Percentiles rank a stretch among this genome's conserved stretches.
phyloP scores from a whole-genome alignment of 2,113 vertebrate species.

The Pseudonaja textilis region DNA sequence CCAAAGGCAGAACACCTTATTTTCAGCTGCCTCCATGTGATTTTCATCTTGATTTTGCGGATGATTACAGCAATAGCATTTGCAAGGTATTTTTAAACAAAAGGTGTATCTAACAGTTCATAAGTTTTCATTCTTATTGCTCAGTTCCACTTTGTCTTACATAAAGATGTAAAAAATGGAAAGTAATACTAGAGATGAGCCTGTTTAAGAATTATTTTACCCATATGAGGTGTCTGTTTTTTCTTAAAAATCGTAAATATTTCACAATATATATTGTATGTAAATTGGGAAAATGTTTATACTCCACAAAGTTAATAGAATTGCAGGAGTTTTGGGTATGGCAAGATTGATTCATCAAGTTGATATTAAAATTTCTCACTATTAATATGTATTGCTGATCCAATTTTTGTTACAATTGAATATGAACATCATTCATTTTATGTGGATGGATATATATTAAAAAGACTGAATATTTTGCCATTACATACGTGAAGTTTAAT shows the following conservation, averaged over 20 bases:
- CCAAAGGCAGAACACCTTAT: background rate
- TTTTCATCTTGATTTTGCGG: constrained; percentile 18
- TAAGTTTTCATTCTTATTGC: background rate
- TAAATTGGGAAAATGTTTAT: background rate
- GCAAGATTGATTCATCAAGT: background rate
- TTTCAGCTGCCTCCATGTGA: background rate
- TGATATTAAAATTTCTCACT: background rate
- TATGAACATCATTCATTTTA: background rate
- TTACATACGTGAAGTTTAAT: constrained; percentile 37
- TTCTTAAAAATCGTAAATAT: background rate
- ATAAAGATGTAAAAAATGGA: constrained; percentile 24
- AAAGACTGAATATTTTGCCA: constrained; percentile 28
- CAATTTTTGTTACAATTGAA: background rate
- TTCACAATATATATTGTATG: background rate
- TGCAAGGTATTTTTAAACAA: background rate
- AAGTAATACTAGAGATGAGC: constrained; percentile 28
- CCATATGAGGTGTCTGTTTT: background rate
- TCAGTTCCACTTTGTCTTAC: constrained; percentile 21
- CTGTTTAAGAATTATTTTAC: background rate
- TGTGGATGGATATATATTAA: constrained; percentile 25
- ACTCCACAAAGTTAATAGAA: background rate
- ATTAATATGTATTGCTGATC: background rate
- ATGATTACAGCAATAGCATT: background rate
- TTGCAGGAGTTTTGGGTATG: constrained; percentile 12
- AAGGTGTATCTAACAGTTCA: background rate